A percentile compares a stretch with the other conserved stretches of the same genome.
phyloP scores from a whole-genome alignment of 2,888 invertebrate genomes.

The Lamellibrachia columna region DNA sequence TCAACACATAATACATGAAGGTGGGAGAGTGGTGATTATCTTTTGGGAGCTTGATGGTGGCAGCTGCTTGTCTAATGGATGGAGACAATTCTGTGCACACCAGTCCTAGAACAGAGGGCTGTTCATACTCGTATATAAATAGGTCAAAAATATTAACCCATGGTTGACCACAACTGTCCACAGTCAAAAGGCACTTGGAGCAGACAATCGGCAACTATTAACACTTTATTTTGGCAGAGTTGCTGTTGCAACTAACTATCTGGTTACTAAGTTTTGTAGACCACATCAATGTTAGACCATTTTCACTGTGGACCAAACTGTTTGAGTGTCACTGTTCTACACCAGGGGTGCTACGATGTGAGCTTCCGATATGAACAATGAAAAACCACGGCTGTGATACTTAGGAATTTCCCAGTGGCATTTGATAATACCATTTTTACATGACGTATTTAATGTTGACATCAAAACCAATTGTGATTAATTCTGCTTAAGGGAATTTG shows the following conservation, averaged over 20 bases:
- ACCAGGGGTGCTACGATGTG: not conserved
- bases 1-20: not conserved
- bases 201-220: not conserved
- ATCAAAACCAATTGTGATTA: not conserved
- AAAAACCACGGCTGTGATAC: not conserved
- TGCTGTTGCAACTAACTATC: not conserved
- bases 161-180: not conserved
- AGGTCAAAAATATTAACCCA: not conserved
- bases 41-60: not conserved
- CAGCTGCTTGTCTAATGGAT: not conserved
- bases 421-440: not conserved
- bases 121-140: not conserved
- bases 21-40: not conserved
- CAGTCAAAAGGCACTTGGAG: not conserved
- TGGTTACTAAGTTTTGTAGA: not conserved
- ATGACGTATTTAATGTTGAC: not conserved
- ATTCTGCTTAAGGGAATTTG: too few relatives aligned
- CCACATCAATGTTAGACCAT: not conserved
- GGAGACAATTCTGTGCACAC: not conserved
- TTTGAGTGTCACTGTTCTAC: not conserved
- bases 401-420: not conserved
- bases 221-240: not conserved
- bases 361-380: not conserved
- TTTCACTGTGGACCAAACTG: not conserved
- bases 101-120: not conserved